Base-by-base conservation (phyloP, 2,888 invertebrate species). In the Perithous albicinctus region DNA sequence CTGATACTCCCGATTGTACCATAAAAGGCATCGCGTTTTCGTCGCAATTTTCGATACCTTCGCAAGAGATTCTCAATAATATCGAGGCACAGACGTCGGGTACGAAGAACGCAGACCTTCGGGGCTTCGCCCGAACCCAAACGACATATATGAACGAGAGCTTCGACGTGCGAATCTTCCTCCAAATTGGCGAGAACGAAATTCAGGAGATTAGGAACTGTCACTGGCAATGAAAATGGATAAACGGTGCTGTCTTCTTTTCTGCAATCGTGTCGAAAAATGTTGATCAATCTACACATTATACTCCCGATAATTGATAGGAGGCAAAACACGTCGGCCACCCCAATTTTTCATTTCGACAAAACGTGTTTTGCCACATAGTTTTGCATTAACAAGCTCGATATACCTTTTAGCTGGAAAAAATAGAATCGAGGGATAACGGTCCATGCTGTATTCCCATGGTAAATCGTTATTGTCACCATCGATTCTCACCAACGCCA, bases 401-500 rank as follows among this genome's bases (percentile, higher is more conserved):
- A 18, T 51, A 43, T 91, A 96, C 96, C 95, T 95, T 86, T 94
- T 93, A 5, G 96, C 94, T 0, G 97, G 97, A 91, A 97, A 97
- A 81, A 97, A 96, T 35, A 98, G 93, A 56, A 98, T 94, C 0
- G 97, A 95, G 15, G 98, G 98, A 92, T 96, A 96, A 69, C 93
- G 93, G 83, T 96, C 95, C 94, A 96, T 96, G 51, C 96, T 96
- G 92, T 95, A 97, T 91, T 96, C 95, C 97, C 98, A 98, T 0
- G 97, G 97, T 86, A 98, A 94, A 93, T 97, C 97, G 94, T 98
- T 98, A 0, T 95, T 94, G 88, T 96, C 96, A 20, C 96, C 97
- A 93, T 98, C 97, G 43, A 98, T 95, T 18, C 97, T 94, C 23
- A 95, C 95, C 87, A 96, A 96, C 78, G 92, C 88, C 5, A 96